phyloP scores from a whole-genome alignment of 2,797 vertebrate genomes.

The Craterocephalus amniculus region DNA sequence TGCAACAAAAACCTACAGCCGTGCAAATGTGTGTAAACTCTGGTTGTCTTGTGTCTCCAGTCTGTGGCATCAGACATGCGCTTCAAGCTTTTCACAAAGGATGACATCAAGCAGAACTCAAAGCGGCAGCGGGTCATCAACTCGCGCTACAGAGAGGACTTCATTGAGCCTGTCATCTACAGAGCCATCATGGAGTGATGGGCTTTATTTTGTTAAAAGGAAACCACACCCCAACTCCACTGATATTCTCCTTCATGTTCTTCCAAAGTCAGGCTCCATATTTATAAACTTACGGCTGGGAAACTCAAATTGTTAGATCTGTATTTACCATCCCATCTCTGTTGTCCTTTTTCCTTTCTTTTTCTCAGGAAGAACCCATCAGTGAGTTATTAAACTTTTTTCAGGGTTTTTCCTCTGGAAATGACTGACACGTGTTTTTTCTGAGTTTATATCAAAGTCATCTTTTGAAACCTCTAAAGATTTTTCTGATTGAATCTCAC shows the following conservation, averaged over 20 bases:
- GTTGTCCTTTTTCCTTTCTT: neutral
- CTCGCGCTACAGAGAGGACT: constrained; percentile 96
- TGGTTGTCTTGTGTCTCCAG: constrained; percentile 64
- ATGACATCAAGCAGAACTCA: constrained; percentile 91
- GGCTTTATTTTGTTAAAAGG: too few species aligned
- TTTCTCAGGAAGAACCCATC: constrained; percentile 66
- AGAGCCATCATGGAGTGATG: constrained; percentile 95
- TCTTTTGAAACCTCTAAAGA: neutral
- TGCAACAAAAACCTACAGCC: too few species aligned
- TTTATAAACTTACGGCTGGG: constrained; percentile 77
- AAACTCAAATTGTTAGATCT: constrained; percentile 47
- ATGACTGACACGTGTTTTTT: neutral
- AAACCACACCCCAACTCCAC: neutral
- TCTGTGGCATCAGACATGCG: constrained; percentile 98
- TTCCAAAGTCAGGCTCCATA: constrained; percentile 58
- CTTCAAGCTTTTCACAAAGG: constrained; percentile 93
- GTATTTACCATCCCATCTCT: constrained; percentile 17
- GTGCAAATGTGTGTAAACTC: neutral
- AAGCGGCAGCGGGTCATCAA: constrained; percentile 97
- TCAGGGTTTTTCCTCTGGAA: constrained; percentile 18
- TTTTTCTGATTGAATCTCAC: too few species aligned
- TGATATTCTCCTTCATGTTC: constrained; percentile 5
- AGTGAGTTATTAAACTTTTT: constrained; percentile 34
- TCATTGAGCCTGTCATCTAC: constrained; percentile 94
- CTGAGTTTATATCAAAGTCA: neutral